Evolutionary conservation across 1,140 invertebrate species (phyloP), one percentile per base, ranked within the genome.

Genomic region (Ditylenchus dipsaci): DNA sequence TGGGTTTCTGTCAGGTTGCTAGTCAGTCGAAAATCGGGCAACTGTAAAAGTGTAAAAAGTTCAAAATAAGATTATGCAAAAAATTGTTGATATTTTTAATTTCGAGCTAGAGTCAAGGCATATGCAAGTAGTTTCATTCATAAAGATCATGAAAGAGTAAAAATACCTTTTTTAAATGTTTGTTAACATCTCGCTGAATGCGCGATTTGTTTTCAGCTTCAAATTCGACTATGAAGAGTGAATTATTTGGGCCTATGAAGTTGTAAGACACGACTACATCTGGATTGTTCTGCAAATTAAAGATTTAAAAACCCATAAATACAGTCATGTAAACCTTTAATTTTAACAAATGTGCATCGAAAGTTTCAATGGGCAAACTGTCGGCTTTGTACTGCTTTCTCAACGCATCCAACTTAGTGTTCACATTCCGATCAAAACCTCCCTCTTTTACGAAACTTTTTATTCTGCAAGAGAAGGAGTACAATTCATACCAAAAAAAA

Each of bases 161-260:
- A 38, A 53, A 59, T 29, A 71, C 68, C 58, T 79, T 79, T 30
- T 80, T 80, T 5, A 79, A 64, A 67, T 69, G 67, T 68, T 73
- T 80, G 15, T 61, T n/a, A 21, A 79, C 61, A 23, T 49, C 56
- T 19, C 29, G 17, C n/a, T 30, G 19, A 13, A 43, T 43, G n/a
- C 29, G n/a, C 3, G 1, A 19, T 43, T 21, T 26, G 13, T 8
- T 21, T 61, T 61, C 59, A 13, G 76, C 68, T 67, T 79, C 78
- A 13, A 69, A 30, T 49, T 79, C 68, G 21, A 79, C 65, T 27
- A 82, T 74, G 59, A 81, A 74, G 43, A 78, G 74, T 11, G 79
- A 70, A 29, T 77, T 76, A 58, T 61, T 19, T 7, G 78, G 78
- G 8, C 78, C 78, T 49, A 74, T 76, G 1, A 79, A 27, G 13